Percentiles rank a stretch among this genome's conserved stretches.
phyloP scores from a whole-genome alignment of 2,888 invertebrate species.

The Heliconius aoede region DNA sequence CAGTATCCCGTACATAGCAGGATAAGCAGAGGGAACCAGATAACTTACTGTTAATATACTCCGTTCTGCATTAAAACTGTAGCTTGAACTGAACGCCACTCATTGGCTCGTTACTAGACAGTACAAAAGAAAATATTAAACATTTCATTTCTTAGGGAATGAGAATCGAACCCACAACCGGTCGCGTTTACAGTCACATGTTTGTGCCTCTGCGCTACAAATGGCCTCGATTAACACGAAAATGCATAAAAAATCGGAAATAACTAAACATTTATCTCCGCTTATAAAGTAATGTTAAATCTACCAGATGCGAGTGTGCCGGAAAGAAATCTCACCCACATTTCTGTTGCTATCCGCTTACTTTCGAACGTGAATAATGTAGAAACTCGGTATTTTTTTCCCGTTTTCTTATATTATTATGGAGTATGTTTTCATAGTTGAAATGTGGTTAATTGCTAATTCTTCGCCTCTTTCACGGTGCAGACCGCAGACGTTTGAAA shows the following conservation, averaged over 20 bases:
- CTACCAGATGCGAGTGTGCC: conserved; percentile 35
- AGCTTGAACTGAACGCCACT: too few relatives aligned
- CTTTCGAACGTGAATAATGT: conserved; percentile 38
- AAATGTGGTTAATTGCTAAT: conserved; percentile 22
- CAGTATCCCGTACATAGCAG: too few relatives aligned
- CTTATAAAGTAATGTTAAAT: conserved; percentile 39
- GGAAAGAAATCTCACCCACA: conserved; percentile 47
- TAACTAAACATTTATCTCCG: conserved; percentile 36
- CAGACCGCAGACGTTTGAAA: neutral
- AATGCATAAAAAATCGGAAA: conserved; percentile 40
- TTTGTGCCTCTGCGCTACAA: too few relatives aligned
- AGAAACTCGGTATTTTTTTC: conserved; percentile 8
- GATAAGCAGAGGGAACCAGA: too few relatives aligned
- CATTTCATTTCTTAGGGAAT: too few relatives aligned
- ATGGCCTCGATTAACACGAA: neutral
- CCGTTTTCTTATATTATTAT: conserved; percentile 18
- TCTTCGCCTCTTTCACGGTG: conserved; percentile 21
- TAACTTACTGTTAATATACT: too few relatives aligned
- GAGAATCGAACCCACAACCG: too few relatives aligned
- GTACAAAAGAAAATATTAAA: too few relatives aligned
- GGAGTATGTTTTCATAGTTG: conserved; percentile 6
- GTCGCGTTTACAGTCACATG: too few relatives aligned
- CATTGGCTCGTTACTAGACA: too few relatives aligned
- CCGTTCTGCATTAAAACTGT: too few relatives aligned
- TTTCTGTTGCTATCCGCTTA: conserved; percentile 38